phyloP scores from a whole-genome alignment of 2,888 invertebrate species.

The Adelognathus sp. region DNA sequence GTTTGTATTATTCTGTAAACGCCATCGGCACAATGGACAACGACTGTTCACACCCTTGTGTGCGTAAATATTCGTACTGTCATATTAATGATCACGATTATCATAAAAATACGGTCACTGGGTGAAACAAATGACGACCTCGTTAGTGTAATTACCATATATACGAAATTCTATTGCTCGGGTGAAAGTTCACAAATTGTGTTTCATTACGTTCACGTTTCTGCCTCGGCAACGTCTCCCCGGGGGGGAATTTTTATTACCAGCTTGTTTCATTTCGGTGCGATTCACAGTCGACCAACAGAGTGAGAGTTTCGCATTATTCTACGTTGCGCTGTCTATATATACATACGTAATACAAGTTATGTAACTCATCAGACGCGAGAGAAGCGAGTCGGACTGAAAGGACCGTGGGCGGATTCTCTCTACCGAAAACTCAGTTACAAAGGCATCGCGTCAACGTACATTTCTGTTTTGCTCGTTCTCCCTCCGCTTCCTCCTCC shows the following conservation, averaged over 20 bases:
- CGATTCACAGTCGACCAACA: conserved; percentile 18
- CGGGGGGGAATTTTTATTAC: conserved; percentile 36
- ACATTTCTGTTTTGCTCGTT: conserved; percentile 10
- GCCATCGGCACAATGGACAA: not conserved
- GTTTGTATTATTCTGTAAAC: no score
- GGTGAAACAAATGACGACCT: not conserved
- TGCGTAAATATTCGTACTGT: not conserved
- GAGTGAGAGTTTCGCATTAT: conserved; percentile 3
- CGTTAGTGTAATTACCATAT: conserved; percentile 33
- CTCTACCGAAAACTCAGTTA: conserved; percentile 19
- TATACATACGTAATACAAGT: conserved; percentile 2
- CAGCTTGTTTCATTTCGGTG: conserved; percentile 34
- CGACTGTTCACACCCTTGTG: not conserved
- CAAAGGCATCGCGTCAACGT: conserved; percentile 25
- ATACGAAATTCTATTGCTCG: conserved; percentile 37
- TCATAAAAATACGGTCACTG: conserved; percentile 4
- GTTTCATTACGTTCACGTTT: conserved; percentile 29
- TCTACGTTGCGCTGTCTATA: not conserved
- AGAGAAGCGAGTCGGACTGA: not conserved
- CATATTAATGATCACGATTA: not conserved
- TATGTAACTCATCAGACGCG: conserved; percentile 20
- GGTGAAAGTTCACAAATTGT: conserved; percentile 37
- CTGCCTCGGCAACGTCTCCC: conserved; percentile 2
- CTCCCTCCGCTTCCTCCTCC: not conserved
- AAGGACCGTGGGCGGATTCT: not conserved